These are phyloP conservation scores for Acronicta leporina DNA, from an alignment of 2,888 invertebrate species.

Conservation along the genomic window DNA sequence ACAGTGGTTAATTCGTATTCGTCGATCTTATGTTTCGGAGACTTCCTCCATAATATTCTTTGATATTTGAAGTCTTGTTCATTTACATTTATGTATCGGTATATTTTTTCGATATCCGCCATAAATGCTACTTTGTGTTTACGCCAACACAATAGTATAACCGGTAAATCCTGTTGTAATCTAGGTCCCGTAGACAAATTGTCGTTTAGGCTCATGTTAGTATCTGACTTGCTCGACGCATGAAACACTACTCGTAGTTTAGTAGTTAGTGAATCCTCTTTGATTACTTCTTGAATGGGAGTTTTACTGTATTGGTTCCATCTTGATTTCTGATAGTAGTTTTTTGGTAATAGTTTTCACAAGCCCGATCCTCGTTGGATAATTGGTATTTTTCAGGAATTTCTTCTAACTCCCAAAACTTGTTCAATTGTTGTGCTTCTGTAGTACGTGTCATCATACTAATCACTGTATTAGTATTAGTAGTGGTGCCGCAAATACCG, in stretches of 20 bases:
- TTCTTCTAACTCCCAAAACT: neutral
- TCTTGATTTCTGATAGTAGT: neutral
- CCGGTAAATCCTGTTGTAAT: neutral
- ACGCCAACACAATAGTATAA: neutral
- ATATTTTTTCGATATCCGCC: slow-evolving; percentile 8
- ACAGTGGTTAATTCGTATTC: neutral
- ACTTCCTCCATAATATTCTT: neutral
- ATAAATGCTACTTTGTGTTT: neutral
- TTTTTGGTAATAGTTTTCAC: neutral
- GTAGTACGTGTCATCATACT: neutral
- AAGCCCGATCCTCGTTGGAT: neutral
- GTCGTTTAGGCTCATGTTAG: neutral
- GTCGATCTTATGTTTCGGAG: neutral
- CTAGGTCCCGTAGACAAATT: neutral
- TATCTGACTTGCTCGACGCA: neutral
- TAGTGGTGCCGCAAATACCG: neutral
- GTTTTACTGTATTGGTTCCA: neutral
- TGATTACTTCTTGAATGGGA: neutral
- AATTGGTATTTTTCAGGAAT: slow-evolving; percentile 1
- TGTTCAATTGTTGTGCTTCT: neutral
- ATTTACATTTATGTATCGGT: neutral
- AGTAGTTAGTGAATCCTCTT: neutral
- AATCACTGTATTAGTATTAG: neutral
- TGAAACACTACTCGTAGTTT: neutral
- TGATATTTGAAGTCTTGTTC: neutral